phyloP scores from a whole-genome alignment of 2,797 vertebrate genomes.

The Peromyscus attwateri region DNA sequence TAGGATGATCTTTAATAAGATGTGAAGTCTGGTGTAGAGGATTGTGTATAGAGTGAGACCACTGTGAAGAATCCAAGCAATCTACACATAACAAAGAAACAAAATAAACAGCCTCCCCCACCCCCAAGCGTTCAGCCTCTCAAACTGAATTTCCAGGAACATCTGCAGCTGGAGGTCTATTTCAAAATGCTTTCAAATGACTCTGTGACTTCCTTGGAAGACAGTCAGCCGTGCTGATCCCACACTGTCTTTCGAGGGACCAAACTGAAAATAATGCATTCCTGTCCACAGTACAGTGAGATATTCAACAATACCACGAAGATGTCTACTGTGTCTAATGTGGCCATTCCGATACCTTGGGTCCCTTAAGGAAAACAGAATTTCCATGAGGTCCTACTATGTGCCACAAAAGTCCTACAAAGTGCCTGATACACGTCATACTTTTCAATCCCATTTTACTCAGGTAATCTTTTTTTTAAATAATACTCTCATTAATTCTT shows the following conservation, averaged over 20 bases:
- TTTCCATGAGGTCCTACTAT: background rate
- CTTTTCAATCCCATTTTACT: background rate
- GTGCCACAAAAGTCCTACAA: background rate
- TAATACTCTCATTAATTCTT: background rate
- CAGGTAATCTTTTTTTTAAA: background rate
- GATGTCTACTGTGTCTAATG: background rate
- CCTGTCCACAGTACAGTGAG: slow-evolving; percentile 68
- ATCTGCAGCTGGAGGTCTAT: slow-evolving; percentile 64
- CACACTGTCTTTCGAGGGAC: background rate
- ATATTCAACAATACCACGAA: background rate
- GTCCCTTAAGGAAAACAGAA: background rate
- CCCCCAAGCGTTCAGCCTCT: slow-evolving; percentile 72
- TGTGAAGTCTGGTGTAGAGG: slow-evolving; percentile 77
- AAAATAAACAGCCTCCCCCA: slow-evolving; percentile 84
- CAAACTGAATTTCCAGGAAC: slow-evolving; percentile 77
- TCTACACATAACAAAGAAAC: slow-evolving; percentile 72
- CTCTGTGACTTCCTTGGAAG: slow-evolving; percentile 33
- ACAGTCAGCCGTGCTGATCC: background rate
- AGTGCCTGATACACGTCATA: background rate
- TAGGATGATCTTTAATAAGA: slow-evolving; percentile 83
- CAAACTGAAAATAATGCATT: slow-evolving; percentile 75
- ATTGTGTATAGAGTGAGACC: slow-evolving; percentile 75
- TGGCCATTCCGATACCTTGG: background rate
- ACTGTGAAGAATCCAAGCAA: slow-evolving; percentile 83
- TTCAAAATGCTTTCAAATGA: slow-evolving; percentile 76